These are phyloP conservation scores for Herminia tarsipennalis DNA, from an alignment of 2,888 invertebrate genomes.

Conservation along the genomic window DNA sequence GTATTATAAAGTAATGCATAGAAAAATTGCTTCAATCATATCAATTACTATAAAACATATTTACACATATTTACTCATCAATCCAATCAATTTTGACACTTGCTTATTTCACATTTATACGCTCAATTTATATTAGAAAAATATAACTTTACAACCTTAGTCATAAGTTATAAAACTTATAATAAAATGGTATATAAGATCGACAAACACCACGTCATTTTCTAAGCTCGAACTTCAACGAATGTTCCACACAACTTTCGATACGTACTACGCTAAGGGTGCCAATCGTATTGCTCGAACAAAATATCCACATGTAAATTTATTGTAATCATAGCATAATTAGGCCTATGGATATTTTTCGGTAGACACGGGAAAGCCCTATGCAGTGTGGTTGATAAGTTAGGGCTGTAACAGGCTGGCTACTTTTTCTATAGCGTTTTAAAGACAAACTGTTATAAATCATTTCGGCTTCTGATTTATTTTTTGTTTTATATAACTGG, in stretches of 20 bases:
- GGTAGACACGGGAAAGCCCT: conserved; percentile 24
- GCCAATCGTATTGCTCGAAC: conserved; percentile 56
- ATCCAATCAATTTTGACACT: conserved; percentile 3
- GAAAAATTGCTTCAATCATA: not conserved
- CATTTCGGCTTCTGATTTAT: too few species aligned
- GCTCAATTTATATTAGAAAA: conserved; percentile 13
- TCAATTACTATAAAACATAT: not conserved
- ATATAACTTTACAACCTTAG: not conserved
- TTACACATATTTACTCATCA: not conserved
- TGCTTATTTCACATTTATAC: conserved; percentile 3
- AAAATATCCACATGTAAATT: conserved; percentile 42
- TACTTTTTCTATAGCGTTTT: not conserved
- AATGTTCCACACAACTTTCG: conserved; percentile 46
- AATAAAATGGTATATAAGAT: not conserved
- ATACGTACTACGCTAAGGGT: conserved; percentile 55
- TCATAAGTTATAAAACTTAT: not conserved
- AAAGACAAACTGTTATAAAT: too few species aligned
- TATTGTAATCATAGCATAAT: conserved; percentile 35
- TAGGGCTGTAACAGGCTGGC: conserved; percentile 11
- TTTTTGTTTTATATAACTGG: too few species aligned
- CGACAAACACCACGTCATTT: not conserved
- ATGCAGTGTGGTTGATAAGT: conserved; percentile 38
- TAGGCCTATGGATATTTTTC: conserved; percentile 53
- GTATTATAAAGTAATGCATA: not conserved
- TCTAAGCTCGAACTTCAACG: conserved; percentile 11